Conservation (phyloP, 2,113 vertebrate species). For the Calypte anna region DNA sequence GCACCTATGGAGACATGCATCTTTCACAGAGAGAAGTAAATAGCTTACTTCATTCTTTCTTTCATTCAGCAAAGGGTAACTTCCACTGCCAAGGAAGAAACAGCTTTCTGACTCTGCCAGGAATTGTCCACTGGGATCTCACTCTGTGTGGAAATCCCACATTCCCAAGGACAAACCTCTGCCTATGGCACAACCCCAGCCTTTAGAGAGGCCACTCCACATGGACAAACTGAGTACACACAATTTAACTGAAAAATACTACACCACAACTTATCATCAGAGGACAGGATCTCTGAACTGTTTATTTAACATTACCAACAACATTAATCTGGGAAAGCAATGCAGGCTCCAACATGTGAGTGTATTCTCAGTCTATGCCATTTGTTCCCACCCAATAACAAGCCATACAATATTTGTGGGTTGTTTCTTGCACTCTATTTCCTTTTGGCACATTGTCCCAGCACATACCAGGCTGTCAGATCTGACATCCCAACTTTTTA, state of each 20-base stretch:
- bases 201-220: not conserved
- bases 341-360: not conserved
- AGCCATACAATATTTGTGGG: constrained; percentile 8
- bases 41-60: not conserved
- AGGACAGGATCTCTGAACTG: not conserved
- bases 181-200: not conserved
- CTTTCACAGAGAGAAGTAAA: not conserved
- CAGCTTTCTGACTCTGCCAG: not conserved
- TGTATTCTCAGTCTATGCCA: not conserved
- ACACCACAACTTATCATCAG: not conserved
- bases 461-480: constrained; percentile 1
- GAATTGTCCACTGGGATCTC: not conserved
- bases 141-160: not conserved
- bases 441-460: constrained; percentile 19
- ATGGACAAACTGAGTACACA: not conserved
- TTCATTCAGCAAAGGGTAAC: not conserved
- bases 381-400: not conserved
- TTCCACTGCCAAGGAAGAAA: not conserved
- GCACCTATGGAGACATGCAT: not conserved
- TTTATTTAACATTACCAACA: not conserved
- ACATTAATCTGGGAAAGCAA: not conserved
- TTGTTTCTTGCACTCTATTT: constrained; percentile 29
- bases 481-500: constrained; percentile 23
- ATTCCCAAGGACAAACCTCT: not conserved
- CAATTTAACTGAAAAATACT: not conserved